Conservation (phyloP, 2,888 invertebrate species). For the Alloplasta piceator region DNA sequence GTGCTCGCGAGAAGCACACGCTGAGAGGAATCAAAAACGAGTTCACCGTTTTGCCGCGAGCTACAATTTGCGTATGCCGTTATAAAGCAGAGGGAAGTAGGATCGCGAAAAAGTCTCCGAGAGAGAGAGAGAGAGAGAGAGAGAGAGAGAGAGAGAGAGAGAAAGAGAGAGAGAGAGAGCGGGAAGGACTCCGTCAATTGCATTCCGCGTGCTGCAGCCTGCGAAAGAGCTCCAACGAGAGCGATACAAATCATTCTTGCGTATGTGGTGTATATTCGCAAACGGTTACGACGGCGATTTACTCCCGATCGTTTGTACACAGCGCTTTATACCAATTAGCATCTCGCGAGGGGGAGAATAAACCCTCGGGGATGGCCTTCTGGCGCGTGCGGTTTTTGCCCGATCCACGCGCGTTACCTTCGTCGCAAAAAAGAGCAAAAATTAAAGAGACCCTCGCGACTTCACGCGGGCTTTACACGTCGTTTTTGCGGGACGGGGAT, state of each 20-base stretch:
- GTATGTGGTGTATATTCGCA: constrained; percentile 48
- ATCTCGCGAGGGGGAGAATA: constrained; percentile 25
- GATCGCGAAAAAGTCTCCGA: not conserved
- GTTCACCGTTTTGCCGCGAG: constrained; percentile 60
- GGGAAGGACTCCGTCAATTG: constrained; percentile 53
- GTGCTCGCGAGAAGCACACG: not conserved
- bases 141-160: not conserved
- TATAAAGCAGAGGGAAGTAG: constrained; percentile 5
- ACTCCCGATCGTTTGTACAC: constrained; percentile 53
- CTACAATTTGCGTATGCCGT: constrained; percentile 46
- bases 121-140: not conserved
- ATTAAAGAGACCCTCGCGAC: not conserved
- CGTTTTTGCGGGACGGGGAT: constrained; percentile 8
- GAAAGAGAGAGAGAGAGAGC: not conserved
- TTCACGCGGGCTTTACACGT: too few relatives aligned
- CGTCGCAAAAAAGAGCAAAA: not conserved
- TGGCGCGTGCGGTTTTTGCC: constrained; percentile 54
- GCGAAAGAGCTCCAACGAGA: constrained; percentile 30
- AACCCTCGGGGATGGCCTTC: constrained; percentile 63
- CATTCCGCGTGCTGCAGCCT: constrained; percentile 21
- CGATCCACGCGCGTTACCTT: constrained; percentile 30
- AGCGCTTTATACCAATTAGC: constrained; percentile 61
- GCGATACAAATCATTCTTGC: constrained; percentile 66
- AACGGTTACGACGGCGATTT: constrained; percentile 20
- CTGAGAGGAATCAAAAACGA: constrained; percentile 36